Evolutionary conservation across 2,888 invertebrate genomes (phyloP).

Genomic region (Tinea pellionella): DNA sequence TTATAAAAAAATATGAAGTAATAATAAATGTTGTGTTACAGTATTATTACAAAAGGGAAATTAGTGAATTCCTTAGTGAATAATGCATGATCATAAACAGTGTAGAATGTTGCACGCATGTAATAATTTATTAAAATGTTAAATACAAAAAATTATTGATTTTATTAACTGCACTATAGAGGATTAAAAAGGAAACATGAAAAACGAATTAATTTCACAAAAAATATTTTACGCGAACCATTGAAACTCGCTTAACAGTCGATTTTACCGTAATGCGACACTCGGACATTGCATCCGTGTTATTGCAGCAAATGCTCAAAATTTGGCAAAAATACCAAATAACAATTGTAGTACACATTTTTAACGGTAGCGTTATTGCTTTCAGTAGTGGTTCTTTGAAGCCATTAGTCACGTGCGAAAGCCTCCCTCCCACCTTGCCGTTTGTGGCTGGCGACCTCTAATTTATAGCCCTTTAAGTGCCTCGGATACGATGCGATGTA

Average conservation of each 20-base stretch:
- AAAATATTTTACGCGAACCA: not conserved
- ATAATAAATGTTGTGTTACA: too few relatives aligned
- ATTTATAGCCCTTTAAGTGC: constrained; percentile 64
- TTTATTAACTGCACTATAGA: not conserved
- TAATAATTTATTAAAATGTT: not conserved
- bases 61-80: too few relatives aligned
- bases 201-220: not conserved
- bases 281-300: not conserved
- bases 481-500: constrained; percentile 30
- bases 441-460: constrained; percentile 57
- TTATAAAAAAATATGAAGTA: too few relatives aligned
- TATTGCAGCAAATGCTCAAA: not conserved
- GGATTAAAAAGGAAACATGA: not conserved
- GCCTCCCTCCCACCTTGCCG: constrained; percentile 56
- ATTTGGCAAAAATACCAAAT: not conserved
- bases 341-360: constrained; percentile 1
- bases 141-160: not conserved
- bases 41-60: too few relatives aligned
- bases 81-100: too few relatives aligned
- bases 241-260: not conserved
- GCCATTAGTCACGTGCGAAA: constrained; percentile 55
- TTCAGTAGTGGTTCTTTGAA: constrained; percentile 31
- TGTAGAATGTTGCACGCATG: too few relatives aligned
- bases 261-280: constrained; percentile 6
- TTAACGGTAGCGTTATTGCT: constrained; percentile 8